Base-by-base conservation (phyloP, 2,888 invertebrate species). In the Brenthis hecate region DNA sequence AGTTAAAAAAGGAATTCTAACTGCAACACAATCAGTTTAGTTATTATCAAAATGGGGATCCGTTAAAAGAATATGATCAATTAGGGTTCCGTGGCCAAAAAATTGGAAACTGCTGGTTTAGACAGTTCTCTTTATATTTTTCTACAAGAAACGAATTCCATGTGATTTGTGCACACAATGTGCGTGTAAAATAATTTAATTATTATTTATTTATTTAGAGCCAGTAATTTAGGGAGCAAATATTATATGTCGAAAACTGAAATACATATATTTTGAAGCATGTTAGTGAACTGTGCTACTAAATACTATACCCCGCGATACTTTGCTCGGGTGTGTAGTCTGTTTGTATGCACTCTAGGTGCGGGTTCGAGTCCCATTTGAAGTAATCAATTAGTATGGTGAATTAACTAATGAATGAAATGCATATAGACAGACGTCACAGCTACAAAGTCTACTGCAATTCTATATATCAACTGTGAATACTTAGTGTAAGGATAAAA, bases 181-280 rank as follows among this genome's bases (percentile, higher is more conserved):
- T 82, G 80, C 78, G 75, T 81, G 81, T 82, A 85, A 80, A 82
- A 81, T 68, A 57, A 70, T 63, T 70, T 66, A 63, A 68, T 82
- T 76, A 84, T 81, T 80, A 80, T 85, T 83, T 88, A 89, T 89
- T 89, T 87, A 88, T 75, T 83, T 82, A 83, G 80, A 80, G 75
- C 78, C 81, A 80, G 76, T 76, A 76, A 76, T 72, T 54, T 82
- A 81, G 81, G 82, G 80, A 83, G 77, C 81, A 81, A 83, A 80
- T 74, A 75, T 75, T 76, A 67, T 73, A 71, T 66, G 69, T 66
- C 66, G 66, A 69, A 43, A 58, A 66, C 65, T 70, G 66, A 28
- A 51, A 61, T 64, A 19, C 19, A 19, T 19, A 67, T 69, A 66
- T 73, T 71, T 74, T 73, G 74, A 71, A 68, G 66, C 72, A 71